Percentiles rank a stretch among this genome's conserved stretches.
phyloP scores from a whole-genome alignment of 2,113 vertebrate species.

The Amblyopsis rosae region DNA sequence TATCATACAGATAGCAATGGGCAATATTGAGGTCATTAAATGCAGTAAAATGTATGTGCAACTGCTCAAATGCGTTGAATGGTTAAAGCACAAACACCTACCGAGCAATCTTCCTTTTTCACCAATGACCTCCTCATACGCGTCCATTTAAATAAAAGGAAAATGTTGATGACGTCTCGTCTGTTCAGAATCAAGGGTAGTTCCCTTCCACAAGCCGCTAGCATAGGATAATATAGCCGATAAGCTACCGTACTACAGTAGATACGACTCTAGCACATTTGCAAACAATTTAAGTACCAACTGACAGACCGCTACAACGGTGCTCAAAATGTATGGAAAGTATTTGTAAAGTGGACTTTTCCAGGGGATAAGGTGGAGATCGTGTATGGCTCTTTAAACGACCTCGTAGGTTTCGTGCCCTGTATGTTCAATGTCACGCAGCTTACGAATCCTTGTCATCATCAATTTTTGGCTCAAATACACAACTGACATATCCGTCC shows the following conservation, averaged over 20 bases:
- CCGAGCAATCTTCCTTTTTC: conserved; percentile 67
- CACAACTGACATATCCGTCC: conserved; percentile 15
- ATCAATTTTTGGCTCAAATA: conserved; percentile 45
- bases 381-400: conserved; percentile 67
- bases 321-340: conserved; percentile 6
- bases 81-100: conserved; percentile 48
- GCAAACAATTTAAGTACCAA: conserved; percentile 33
- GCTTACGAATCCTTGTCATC: conserved; percentile 59
- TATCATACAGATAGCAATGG: conserved; percentile 51
- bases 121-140: conserved; percentile 79
- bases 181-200: conserved; percentile 69
- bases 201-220: conserved; percentile 70
- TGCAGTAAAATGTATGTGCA: conserved; percentile 20
- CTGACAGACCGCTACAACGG: conserved; percentile 16
- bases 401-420: conserved; percentile 75
- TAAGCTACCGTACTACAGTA: conserved; percentile 34
- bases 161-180: conserved; percentile 84
- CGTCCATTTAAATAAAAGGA: conserved; percentile 82
- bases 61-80: not conserved
- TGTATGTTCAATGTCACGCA: conserved; percentile 79
- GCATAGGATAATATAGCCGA: conserved; percentile 58
- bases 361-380: conserved; percentile 32
- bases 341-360: conserved; percentile 20
- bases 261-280: conserved; percentile 44
- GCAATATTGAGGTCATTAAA: conserved; percentile 35